phyloP scores from a whole-genome alignment of 1,140 invertebrate genomes.

The Micrasema longulum region DNA sequence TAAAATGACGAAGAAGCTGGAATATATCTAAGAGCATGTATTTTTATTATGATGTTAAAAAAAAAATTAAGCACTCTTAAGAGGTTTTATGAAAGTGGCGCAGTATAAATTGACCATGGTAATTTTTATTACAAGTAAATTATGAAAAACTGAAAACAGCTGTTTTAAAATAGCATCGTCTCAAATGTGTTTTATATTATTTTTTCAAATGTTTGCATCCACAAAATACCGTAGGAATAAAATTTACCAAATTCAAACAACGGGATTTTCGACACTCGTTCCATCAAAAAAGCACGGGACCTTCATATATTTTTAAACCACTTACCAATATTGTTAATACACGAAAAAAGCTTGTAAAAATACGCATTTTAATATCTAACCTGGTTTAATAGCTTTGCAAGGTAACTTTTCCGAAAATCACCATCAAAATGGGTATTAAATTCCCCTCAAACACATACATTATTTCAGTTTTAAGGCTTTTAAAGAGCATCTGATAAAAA shows the following conservation, averaged over 20 bases:
- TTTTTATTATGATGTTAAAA: no score
- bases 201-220: background rate
- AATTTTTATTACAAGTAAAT: no score
- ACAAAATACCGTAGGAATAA: background rate
- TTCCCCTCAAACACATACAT: slow-evolving; percentile 26
- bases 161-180: no score
- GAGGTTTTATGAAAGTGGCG: no score
- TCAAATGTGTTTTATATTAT: no score
- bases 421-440: slow-evolving; percentile 26
- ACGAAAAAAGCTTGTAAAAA: background rate
- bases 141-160: no score
- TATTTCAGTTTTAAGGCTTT: slow-evolving; percentile 34
- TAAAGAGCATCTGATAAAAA: slow-evolving; percentile 35
- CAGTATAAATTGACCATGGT: no score
- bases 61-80: no score
- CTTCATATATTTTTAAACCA: background rate
- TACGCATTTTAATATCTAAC: background rate
- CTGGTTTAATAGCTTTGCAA: background rate
- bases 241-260: background rate
- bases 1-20: no score
- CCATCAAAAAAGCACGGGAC: background rate
- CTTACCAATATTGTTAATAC: background rate
- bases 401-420: slow-evolving; percentile 11
- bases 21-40: no score
- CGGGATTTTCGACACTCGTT: background rate